Evolutionary conservation across 1,140 invertebrate genomes (phyloP), one percentile per base, ranked within the genome.

Genomic region (Eciton burchellii): DNA sequence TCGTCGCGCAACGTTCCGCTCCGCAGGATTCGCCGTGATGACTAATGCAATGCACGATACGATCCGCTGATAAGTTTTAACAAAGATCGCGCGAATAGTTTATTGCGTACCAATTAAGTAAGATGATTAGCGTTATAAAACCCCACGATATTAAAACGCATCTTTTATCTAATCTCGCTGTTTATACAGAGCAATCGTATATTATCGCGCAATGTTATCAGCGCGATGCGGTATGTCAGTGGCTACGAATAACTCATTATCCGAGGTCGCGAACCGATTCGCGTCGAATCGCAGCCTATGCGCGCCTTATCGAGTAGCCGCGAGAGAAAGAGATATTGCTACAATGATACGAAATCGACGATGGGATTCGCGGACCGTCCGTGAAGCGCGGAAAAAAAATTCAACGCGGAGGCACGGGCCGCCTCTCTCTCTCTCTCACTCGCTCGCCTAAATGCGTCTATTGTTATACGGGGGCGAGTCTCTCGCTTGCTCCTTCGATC

Each of bases 131-230:
- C 21, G 4, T 24, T 72, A 8, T 16, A 43, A 24, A 9, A 12
- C 12, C n/a, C n/a, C n/a, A 14, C 24, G n/a, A 12, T 35, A 72
- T 72, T 35, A 43, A 72, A 56, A 72, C 16, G 70, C 24, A 21
- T 57, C 24, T 70, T 43, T 81, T 81, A 70, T 81, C 76, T 81
- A 70, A 81, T 81, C 76, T 79, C 24, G 14, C 68, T 29, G 43
- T 70, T 81, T 70, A 26, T 57, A 56, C 43, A 70, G 52, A 45
- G 54, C 52, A 57, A 14, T 68, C 24, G 3, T 16, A n/a, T 4
- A 57, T n/a, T 35, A 71, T 21, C 35, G 26, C 19, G 19, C 52
- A 72, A 72, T 43, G 21, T 72, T 72, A 72, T 72, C 70, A 43
- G 52, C 35, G 3, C 3, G 41, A n/a, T 4, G 19, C 45, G 21